Percentiles rank a stretch among this genome's conserved stretches.
These are phyloP conservation scores for Labrus mixtus DNA, from an alignment of 2,113 vertebrate genomes.

Conservation along the genomic window DNA sequence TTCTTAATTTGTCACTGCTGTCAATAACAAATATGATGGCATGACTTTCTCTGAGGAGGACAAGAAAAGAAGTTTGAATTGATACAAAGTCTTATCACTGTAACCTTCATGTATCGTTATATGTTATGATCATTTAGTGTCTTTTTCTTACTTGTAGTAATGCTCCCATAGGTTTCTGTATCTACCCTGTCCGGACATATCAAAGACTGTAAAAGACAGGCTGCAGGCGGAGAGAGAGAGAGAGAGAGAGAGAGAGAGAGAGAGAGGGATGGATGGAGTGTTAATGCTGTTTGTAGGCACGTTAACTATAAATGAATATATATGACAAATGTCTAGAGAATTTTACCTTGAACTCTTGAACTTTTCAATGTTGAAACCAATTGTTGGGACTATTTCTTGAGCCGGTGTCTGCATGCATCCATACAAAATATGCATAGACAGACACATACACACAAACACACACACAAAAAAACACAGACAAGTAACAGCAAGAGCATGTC, in stretches of 20 bases:
- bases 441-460: constrained; percentile 49
- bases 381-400: constrained; percentile 97
- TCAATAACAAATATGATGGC: constrained; percentile 99
- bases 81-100: neutral
- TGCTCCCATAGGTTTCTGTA: constrained; percentile 99
- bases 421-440: constrained; percentile 15
- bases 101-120: neutral
- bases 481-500: constrained; percentile 71
- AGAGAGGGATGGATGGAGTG: neutral
- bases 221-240: constrained; percentile 74
- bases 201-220: constrained; percentile 97
- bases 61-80: constrained; percentile 10
- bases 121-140: neutral
- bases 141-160: constrained; percentile 93
- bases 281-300: neutral
- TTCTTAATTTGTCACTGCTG: constrained; percentile 95
- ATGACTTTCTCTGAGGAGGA: constrained; percentile 91
- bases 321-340: neutral
- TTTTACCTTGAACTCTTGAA: constrained; percentile 96
- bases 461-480: constrained; percentile 55
- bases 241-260: constrained; percentile 13
- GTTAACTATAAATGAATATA: neutral
- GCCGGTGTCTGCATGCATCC: constrained; percentile 86
- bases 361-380: constrained; percentile 98
- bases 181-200: constrained; percentile 98